phyloP scores from a whole-genome alignment of 1,140 invertebrate genomes.

The Penaeus vannamei region DNA sequence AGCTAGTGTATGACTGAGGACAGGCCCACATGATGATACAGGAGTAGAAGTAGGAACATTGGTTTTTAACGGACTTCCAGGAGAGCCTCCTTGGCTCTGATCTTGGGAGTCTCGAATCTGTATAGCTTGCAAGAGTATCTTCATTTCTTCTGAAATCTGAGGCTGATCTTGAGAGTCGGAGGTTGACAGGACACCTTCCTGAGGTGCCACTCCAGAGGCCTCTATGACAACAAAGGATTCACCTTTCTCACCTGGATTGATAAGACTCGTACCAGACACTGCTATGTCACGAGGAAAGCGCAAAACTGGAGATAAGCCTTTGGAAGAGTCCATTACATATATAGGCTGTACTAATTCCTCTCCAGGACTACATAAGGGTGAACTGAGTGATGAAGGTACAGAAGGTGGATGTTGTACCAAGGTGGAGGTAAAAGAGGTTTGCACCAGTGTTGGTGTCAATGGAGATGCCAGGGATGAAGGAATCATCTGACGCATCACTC shows the following conservation, averaged over 20 bases:
- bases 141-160: slow-evolving; percentile 65
- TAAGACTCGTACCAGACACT: slow-evolving; percentile 44
- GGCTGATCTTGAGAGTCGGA: slow-evolving; percentile 61
- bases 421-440: slow-evolving; percentile 5
- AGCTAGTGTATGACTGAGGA: slow-evolving; percentile 56
- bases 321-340: slow-evolving; percentile 63
- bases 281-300: slow-evolving; percentile 47
- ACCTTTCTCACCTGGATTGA: slow-evolving; percentile 49
- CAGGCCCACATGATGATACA: slow-evolving; percentile 27
- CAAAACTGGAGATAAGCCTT: slow-evolving; percentile 46
- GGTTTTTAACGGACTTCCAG: slow-evolving; percentile 32
- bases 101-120: slow-evolving; percentile 63
- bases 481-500: slow-evolving; percentile 50
- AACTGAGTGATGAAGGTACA: slow-evolving; percentile 42
- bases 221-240: slow-evolving; percentile 67
- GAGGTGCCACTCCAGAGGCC: slow-evolving; percentile 63
- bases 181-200: slow-evolving; percentile 40
- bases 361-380: slow-evolving; percentile 39
- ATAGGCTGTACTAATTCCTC: slow-evolving; percentile 58
- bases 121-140: slow-evolving; percentile 61
- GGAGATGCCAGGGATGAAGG: slow-evolving; percentile 26
- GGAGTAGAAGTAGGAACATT: not conserved
- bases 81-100: slow-evolving; percentile 43
- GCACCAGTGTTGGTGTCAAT: not conserved
- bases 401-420: slow-evolving; percentile 26